Evolutionary conservation across 2,113 vertebrate species (phyloP).

Genomic region (Peromyscus polionotus): DNA sequence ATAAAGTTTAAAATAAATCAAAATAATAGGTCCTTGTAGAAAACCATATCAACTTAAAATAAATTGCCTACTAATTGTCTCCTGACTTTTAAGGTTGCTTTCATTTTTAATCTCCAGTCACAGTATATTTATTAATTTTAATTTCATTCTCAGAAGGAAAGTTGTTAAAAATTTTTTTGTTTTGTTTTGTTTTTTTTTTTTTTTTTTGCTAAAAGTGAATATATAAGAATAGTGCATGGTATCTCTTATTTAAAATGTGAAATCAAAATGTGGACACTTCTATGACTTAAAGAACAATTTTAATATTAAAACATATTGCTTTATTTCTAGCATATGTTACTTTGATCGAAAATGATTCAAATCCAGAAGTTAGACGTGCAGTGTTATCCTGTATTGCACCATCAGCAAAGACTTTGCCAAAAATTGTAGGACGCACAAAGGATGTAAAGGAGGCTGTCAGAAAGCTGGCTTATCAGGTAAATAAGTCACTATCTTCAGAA

Average conservation of each 20-base stretch:
- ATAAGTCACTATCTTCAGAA: background rate
- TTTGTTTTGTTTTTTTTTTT: background rate
- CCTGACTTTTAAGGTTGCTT: background rate
- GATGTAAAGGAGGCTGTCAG: conserved; percentile 96
- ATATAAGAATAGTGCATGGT: background rate
- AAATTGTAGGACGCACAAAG: conserved; percentile 93
- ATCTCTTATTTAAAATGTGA: conserved; percentile 6
- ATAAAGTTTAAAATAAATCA: background rate
- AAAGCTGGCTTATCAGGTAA: conserved; percentile 95
- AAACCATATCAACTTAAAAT: conserved; percentile 13
- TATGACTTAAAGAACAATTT: conserved; percentile 53
- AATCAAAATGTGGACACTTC: conserved; percentile 22
- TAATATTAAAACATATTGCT: conserved; percentile 46
- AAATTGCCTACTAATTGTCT: conserved; percentile 1
- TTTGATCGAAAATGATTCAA: conserved; percentile 95
- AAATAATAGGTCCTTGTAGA: background rate
- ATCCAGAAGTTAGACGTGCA: conserved; percentile 95
- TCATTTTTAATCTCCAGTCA: background rate
- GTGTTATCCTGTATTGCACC: conserved; percentile 96
- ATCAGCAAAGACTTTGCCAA: conserved; percentile 91
- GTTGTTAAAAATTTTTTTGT: background rate
- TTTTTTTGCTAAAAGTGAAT: background rate
- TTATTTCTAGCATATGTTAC: conserved; percentile 90
- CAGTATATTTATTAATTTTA: background rate
- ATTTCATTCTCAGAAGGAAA: conserved; percentile 11